Conservation (phyloP, 2,797 vertebrate species). For the Labeo calbasu region DNA sequence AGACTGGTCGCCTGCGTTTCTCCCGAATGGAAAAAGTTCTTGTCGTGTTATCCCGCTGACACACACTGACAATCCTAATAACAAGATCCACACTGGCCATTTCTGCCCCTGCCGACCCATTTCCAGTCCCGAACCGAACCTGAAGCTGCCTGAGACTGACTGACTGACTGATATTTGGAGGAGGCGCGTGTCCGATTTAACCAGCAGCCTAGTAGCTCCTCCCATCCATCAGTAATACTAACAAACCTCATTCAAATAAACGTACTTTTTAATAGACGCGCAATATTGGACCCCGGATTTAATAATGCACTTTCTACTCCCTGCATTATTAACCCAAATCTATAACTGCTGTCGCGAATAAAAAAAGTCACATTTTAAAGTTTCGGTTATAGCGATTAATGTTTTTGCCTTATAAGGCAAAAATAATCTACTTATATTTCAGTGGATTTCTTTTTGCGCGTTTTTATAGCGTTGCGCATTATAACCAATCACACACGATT, state of each 20-base stretch:
- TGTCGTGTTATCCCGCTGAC: constrained; percentile 60
- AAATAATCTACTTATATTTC: too few relatives aligned
- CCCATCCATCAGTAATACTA: neutral
- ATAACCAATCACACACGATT: too few relatives aligned
- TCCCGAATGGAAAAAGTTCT: constrained; percentile 76
- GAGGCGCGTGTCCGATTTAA: neutral
- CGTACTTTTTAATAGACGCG: too few relatives aligned
- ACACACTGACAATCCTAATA: constrained; percentile 50
- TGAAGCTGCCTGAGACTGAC: constrained; percentile 9
- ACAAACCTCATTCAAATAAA: neutral
- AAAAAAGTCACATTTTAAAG: too few relatives aligned
- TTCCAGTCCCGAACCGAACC: constrained; percentile 6
- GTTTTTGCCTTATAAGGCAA: too few relatives aligned
- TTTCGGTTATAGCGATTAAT: too few relatives aligned
- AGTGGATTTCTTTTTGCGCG: too few relatives aligned
- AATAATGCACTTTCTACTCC: neutral
- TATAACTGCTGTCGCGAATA: too few relatives aligned
- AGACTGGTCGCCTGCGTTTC: constrained; percentile 67
- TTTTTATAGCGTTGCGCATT: too few relatives aligned
- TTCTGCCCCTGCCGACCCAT: constrained; percentile 36
- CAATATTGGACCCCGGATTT: neutral
- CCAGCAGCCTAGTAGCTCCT: neutral
- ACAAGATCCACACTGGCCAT: constrained; percentile 13
- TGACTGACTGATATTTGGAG: neutral
- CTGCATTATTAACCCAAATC: too few relatives aligned